These are phyloP conservation scores for Halictus quadricinctus DNA, from an alignment of 2,888 invertebrate genomes.

Conservation along the genomic window DNA sequence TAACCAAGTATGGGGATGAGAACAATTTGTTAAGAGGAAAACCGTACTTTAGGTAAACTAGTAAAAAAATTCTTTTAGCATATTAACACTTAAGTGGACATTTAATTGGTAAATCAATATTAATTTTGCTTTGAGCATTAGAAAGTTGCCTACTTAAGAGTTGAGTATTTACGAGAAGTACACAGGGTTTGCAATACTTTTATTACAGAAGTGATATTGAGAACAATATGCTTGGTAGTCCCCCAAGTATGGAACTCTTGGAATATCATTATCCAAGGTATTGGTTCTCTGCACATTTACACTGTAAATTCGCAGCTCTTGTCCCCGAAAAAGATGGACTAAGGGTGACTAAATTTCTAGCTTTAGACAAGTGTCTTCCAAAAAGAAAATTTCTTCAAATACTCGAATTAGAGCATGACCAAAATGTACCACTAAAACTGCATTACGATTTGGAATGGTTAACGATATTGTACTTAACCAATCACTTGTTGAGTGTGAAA, in stretches of 20 bases:
- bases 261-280: constrained; percentile 91
- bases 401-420: constrained; percentile 86
- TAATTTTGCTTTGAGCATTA: neutral
- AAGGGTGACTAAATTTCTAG: constrained; percentile 91
- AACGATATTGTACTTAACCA: constrained; percentile 92
- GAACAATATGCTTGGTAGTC: constrained; percentile 92
- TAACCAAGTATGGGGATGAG: constrained; percentile 93
- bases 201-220: constrained; percentile 91
- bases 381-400: constrained; percentile 94
- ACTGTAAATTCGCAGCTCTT: constrained; percentile 96
- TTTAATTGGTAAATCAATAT: neutral
- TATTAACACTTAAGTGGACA: neutral
- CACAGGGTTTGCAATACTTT: constrained; percentile 5
- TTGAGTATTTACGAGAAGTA: neutral
- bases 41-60: constrained; percentile 89
- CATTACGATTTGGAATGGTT: constrained; percentile 97
- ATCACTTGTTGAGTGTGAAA: constrained; percentile 92
- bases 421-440: constrained; percentile 84
- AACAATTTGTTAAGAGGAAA: constrained; percentile 89
- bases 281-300: constrained; percentile 99
- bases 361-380: constrained; percentile 98
- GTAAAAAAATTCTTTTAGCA: neutral
- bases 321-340: constrained; percentile 85
- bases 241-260: constrained; percentile 92
- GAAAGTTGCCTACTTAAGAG: neutral